These are phyloP conservation scores for Alauda arvensis DNA, from an alignment of 2,797 vertebrate genomes.

Conservation along the genomic window DNA sequence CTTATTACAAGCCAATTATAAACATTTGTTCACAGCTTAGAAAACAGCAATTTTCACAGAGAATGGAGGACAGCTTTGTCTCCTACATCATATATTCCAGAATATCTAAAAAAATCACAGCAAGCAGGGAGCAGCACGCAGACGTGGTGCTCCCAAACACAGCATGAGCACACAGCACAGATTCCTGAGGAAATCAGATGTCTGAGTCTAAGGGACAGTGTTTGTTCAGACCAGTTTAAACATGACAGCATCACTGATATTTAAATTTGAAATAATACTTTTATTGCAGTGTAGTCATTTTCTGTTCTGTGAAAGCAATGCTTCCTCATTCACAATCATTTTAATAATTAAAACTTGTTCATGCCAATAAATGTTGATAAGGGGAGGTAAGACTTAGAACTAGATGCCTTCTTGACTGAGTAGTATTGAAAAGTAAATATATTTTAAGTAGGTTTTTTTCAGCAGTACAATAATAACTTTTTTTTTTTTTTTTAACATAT, in stretches of 20 bases:
- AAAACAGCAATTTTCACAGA: background rate
- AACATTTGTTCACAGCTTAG: background rate
- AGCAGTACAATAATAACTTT: background rate
- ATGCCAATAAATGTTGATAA: background rate
- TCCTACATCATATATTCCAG: background rate
- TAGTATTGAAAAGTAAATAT: background rate
- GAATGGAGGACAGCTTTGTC: background rate
- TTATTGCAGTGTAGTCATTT: background rate
- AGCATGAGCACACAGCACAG: fast-evolving
- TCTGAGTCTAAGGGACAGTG: background rate
- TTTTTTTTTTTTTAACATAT: background rate
- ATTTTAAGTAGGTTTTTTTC: background rate
- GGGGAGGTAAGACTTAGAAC: background rate
- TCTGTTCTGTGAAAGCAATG: background rate
- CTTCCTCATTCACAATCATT: background rate
- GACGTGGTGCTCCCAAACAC: background rate
- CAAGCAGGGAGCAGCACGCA: background rate
- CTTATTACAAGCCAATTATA: background rate
- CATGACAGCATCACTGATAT: background rate
- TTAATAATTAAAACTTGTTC: background rate
- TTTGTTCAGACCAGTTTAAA: background rate
- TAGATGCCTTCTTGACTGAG: background rate
- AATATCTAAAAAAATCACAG: background rate
- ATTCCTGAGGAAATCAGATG: background rate
- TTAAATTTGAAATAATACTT: background rate